Conservation (phyloP, 2,888 invertebrate genomes). For the Lottia gigantea region DNA sequence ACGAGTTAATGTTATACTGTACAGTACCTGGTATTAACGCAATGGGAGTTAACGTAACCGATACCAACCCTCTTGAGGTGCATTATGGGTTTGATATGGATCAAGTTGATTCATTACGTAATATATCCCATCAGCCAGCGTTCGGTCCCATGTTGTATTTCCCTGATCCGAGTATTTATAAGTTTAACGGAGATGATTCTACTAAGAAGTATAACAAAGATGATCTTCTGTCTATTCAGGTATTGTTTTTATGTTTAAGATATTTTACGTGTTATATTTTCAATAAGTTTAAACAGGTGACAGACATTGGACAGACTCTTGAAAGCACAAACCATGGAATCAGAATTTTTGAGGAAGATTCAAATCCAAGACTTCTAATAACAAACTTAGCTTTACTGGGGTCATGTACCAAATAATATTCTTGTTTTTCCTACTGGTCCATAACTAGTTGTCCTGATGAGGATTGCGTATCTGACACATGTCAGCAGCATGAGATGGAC, state of each 20-base stretch:
- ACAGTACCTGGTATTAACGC: slow-evolving; percentile 29
- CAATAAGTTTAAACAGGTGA: too few relatives aligned
- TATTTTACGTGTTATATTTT: too few relatives aligned
- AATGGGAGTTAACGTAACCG: slow-evolving; percentile 74
- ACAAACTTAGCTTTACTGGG: too few relatives aligned
- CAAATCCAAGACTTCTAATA: too few relatives aligned
- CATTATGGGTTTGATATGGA: slow-evolving; percentile 97
- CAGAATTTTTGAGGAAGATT: too few relatives aligned
- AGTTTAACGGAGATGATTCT: slow-evolving; percentile 75
- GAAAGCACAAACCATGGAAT: not conserved
- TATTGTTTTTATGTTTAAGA: slow-evolving; percentile 48
- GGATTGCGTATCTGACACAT: too few relatives aligned
- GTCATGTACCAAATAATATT: too few relatives aligned
- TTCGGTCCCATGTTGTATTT: slow-evolving; percentile 83
- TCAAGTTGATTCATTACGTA: slow-evolving; percentile 83
- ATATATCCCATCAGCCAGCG: slow-evolving; percentile 75
- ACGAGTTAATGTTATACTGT: slow-evolving; percentile 35
- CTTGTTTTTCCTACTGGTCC: too few relatives aligned
- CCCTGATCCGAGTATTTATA: slow-evolving; percentile 89
- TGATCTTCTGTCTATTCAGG: slow-evolving; percentile 91
- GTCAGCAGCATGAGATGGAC: too few relatives aligned
- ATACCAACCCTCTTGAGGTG: slow-evolving; percentile 71
- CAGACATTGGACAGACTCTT: too few relatives aligned
- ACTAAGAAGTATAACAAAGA: slow-evolving; percentile 84
- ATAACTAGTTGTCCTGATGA: too few relatives aligned